Base-by-base conservation (phyloP, 2,113 vertebrate species). In the Hucho hucho region DNA sequence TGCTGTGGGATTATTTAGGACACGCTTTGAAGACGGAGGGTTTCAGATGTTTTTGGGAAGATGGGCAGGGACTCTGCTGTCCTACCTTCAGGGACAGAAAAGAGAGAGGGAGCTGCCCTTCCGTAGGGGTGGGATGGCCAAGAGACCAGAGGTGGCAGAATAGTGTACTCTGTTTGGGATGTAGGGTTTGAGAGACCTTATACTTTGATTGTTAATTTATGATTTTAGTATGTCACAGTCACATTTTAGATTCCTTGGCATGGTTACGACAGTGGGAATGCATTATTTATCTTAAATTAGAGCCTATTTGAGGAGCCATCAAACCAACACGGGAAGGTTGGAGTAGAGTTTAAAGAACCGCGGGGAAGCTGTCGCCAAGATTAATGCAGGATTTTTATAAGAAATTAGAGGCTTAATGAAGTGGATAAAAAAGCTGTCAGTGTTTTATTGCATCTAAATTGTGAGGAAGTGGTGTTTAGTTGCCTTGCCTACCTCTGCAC, bases 371-470 rank as follows among this genome's bases (percentile, higher is more conserved):
- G 91, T 93, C 92, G 83, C 92, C 93, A 93, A 94, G 92, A 94
- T 95, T 95, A 96, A 95, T 95, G 94, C 93, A 85, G 92, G 89
- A 93, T 93, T 95, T 95, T 95, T 93, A 93, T 91, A 95, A 96
- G 91, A 95, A 96, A 97, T 95, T 94, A 96, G 94, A 92, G 93
- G 93, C 93, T 92, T 96, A 96, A 97, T 95, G 92, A 96, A 96
- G 93, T 95, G 94, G 92, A 94, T 95, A 94, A 94, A 95, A 95
- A 94, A 91, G 91, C 92, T 95, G 93, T 95, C 95, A 95, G 89
- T 90, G 90, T 95, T 96, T 95, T 94, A 95, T 94, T 95, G 93
- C 91, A 89, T 93, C 91, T 94, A 95, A 96, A 96, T 95, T 95
- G 93, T 93, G 91, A 90, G 93, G 91, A 94, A 94, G 93, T 94